These are phyloP conservation scores for Heterochromis multidens DNA, from an alignment of 2,113 vertebrate species.

Conservation along the genomic window DNA sequence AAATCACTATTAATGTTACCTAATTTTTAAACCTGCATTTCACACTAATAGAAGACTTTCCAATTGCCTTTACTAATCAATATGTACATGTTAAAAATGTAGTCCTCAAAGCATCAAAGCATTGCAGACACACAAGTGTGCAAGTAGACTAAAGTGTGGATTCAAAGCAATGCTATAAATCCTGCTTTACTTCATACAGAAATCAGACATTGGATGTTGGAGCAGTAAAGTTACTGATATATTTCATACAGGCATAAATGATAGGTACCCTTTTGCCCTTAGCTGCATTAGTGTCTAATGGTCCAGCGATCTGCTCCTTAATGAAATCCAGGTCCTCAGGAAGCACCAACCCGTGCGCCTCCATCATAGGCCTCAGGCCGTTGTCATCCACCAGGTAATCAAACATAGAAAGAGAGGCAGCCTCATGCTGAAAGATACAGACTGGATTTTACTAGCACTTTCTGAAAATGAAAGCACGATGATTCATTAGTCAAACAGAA, in stretches of 20 bases:
- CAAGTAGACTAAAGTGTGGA: not conserved
- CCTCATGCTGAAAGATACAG: slow-evolving; percentile 81
- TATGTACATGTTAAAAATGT: not conserved
- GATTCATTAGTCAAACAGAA: not conserved
- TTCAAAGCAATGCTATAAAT: not conserved
- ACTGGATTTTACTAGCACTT: not conserved
- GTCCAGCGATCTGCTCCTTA: slow-evolving; percentile 89
- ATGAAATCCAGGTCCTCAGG: slow-evolving; percentile 88
- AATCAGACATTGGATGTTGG: not conserved
- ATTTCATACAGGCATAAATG: slow-evolving; percentile 20
- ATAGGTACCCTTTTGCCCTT: slow-evolving; percentile 25
- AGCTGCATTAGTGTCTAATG: slow-evolving; percentile 30
- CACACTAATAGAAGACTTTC: not conserved
- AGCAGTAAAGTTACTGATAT: not conserved
- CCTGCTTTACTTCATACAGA: not conserved
- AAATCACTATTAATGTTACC: not conserved
- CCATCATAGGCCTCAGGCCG: slow-evolving; percentile 75
- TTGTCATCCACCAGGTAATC: slow-evolving; percentile 85
- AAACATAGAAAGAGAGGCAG: slow-evolving; percentile 89
- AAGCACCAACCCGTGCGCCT: slow-evolving; percentile 77
- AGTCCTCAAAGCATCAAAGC: not conserved
- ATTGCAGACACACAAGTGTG: not conserved
- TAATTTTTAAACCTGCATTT: not conserved
- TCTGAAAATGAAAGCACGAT: not conserved
- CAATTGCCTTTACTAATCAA: not conserved